phyloP scores from a whole-genome alignment of 2,888 invertebrate species.

The Microctonus aethiopoides region DNA sequence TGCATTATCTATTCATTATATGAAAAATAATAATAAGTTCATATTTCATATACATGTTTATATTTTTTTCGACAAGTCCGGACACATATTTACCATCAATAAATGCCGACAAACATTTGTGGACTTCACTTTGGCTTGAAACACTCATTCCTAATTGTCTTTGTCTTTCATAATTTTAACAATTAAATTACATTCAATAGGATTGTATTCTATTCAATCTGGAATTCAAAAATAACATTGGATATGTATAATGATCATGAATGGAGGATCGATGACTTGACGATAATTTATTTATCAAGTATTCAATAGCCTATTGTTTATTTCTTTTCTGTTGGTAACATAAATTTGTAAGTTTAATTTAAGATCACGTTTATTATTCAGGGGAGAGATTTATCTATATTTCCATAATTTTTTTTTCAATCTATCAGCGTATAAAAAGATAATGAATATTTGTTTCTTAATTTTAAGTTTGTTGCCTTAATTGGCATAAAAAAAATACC shows the following conservation, averaged over 20 bases:
- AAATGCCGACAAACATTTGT: background rate
- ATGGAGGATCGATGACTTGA: background rate
- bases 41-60: background rate
- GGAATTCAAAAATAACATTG: background rate
- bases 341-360: background rate
- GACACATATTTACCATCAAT: background rate
- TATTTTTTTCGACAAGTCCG: background rate
- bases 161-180: too few relatives aligned
- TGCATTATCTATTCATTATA: too few relatives aligned
- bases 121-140: background rate
- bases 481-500: background rate
- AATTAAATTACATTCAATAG: too few relatives aligned
- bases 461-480: background rate
- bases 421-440: background rate
- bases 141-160: too few relatives aligned
- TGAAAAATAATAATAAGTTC: too few relatives aligned
- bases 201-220: background rate
- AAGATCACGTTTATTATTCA: background rate
- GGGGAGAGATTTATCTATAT: background rate
- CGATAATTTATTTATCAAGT: background rate
- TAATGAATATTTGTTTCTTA: background rate
- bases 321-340: background rate
- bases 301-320: background rate
- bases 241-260: background rate
- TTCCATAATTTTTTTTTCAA: background rate